Conservation (phyloP, 2,888 invertebrate genomes). For the Chloroclystis v-ata region DNA sequence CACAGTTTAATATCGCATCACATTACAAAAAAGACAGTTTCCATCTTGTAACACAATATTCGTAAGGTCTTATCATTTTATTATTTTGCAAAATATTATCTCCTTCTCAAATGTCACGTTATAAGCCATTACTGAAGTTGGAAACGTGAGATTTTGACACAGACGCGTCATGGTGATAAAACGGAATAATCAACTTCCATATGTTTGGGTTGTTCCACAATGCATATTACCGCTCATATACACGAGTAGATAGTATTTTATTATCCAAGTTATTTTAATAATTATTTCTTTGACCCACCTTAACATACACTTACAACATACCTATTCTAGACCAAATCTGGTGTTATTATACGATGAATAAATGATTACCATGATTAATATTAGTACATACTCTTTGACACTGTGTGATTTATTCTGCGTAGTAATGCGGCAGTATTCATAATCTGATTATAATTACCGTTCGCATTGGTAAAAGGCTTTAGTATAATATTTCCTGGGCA, state of each 20-base stretch:
- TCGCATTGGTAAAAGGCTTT: background rate
- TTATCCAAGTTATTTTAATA: no score
- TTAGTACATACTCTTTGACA: no score
- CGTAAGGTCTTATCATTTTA: slow-evolving; percentile 12
- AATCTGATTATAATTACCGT: slow-evolving; percentile 3
- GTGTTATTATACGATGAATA: no score
- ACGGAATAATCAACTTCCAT: background rate
- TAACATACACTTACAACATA: no score
- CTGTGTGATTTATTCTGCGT: no score
- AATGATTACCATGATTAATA: no score
- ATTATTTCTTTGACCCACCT: no score
- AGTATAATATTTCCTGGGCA: slow-evolving; percentile 10
- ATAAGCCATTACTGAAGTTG: slow-evolving; percentile 13
- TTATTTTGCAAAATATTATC: slow-evolving; percentile 16
- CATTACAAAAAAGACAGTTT: background rate
- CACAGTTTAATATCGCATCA: background rate
- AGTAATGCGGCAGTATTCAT: background rate
- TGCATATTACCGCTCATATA: background rate
- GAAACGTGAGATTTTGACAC: slow-evolving; percentile 26
- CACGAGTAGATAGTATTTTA: no score
- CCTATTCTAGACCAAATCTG: no score
- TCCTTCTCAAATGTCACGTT: slow-evolving; percentile 26
- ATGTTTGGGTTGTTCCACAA: background rate
- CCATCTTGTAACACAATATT: slow-evolving; percentile 13
- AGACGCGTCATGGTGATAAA: slow-evolving; percentile 4